These are phyloP conservation scores for Anguilla obscura DNA, from an alignment of 2,797 vertebrate species.

Conservation along the genomic window DNA sequence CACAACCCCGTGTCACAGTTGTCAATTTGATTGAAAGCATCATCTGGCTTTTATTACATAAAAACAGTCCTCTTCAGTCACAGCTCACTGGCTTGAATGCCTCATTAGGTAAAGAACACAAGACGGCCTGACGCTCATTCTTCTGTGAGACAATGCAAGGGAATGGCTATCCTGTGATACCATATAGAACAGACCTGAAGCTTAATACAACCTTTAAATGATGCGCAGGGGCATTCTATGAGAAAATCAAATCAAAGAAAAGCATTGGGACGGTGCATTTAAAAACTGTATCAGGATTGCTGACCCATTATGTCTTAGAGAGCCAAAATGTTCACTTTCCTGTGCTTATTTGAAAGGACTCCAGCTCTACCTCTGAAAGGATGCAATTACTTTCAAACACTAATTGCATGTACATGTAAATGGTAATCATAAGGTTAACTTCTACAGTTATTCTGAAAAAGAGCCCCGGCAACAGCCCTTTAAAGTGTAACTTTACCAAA, in stretches of 20 bases:
- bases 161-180: neutral
- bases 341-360: neutral
- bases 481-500: neutral
- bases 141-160: neutral
- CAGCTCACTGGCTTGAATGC: neutral
- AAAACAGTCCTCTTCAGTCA: conserved; percentile 11
- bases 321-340: neutral
- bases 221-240: neutral
- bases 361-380: neutral
- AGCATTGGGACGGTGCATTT: neutral
- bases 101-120: conserved; percentile 23
- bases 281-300: neutral
- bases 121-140: neutral
- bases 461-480: neutral
- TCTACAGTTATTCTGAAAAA: neutral
- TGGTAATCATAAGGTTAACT: neutral
- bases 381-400: neutral
- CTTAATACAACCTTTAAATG: neutral
- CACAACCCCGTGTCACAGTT: neutral
- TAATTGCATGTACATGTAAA: neutral
- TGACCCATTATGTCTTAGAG: neutral
- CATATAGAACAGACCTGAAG: neutral
- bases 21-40: conserved; percentile 25
- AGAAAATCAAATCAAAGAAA: neutral
- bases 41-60: conserved; percentile 19